Base-by-base conservation (phyloP, 2,797 vertebrate genomes). In the Steatocranus sp. region DNA sequence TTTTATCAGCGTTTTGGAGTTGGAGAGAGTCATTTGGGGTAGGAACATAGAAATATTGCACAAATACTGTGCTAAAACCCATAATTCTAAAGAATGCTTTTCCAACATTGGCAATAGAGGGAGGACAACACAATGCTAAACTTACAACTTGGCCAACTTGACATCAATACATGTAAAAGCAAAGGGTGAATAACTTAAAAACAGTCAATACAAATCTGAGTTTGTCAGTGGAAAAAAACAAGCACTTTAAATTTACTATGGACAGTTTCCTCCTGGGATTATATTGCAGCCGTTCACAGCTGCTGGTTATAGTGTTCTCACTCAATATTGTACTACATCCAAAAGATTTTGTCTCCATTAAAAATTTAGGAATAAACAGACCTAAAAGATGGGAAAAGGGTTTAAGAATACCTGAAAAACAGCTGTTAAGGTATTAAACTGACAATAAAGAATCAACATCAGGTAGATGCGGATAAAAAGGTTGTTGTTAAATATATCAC, bases 21-120 rank as follows among this genome's bases (percentile, higher is more conserved):
- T 38, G 11, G 58, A 38, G 34, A 38, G 32, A 0, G 58, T 18
- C 20, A 38, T 66, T 66, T 38, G 0, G n/a, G 34, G 18, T 20
- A 36, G 58, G 63, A 41, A 41, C 36, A 38, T 1, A 15, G 36
- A 10, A 25, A 23, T 23, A 2, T 38, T 63, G 32, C 34, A 63
- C n/a, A n/a, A n/a, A 70, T 70, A 2, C 14, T 18, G 5, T 15
- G 20, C 14, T 6, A 70, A 70, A 70, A 70, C 23, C 66, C 66
- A 7, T 5, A 70, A 25, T 46, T 17, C 66, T 46, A 14, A 27
- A 70, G 15, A 70, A 70, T 27, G 14, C 1, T 27, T 11, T 70
- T 46, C 23, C 66, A 68, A 43, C 20, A 70, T 9, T 70, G 66
- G 38, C 9, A 1, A 70, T 11, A 46, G 66, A 46, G 23, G 6